Percentiles rank a stretch among this genome's conserved stretches.
phyloP scores from a whole-genome alignment of 2,797 vertebrate species.

The Xiphophorus birchmanni region DNA sequence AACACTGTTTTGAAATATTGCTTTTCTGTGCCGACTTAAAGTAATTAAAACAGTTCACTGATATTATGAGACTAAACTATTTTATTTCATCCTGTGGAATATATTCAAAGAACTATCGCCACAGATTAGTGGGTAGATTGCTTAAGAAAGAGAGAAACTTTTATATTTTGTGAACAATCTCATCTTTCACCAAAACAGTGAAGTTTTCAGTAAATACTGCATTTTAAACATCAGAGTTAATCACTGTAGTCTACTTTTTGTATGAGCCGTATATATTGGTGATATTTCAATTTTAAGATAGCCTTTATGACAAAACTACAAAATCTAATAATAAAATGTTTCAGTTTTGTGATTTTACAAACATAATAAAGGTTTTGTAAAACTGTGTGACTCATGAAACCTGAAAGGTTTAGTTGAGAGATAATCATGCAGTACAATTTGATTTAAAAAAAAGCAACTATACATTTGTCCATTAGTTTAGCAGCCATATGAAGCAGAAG shows the following conservation, averaged over 20 bases:
- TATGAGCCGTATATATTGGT: neutral
- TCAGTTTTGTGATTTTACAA: too few species aligned
- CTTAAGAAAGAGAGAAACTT: too few species aligned
- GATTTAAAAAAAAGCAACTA: neutral
- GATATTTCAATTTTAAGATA: neutral
- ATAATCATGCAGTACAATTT: neutral
- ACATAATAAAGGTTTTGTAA: too few species aligned
- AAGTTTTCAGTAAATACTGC: too few species aligned
- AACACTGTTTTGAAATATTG: neutral
- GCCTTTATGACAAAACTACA: neutral
- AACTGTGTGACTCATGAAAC: too few species aligned
- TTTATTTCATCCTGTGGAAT: too few species aligned
- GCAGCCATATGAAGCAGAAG: neutral
- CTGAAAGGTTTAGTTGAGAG: neutral
- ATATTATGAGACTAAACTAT: neutral
- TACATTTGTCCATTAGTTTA: neutral
- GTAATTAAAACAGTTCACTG: neutral
- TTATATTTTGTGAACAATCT: too few species aligned
- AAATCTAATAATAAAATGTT: neutral
- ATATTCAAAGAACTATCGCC: neutral
- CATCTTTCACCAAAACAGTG: too few species aligned
- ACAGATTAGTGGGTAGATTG: too few species aligned
- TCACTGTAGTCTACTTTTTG: neutral
- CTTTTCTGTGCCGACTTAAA: neutral
- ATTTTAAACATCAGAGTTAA: neutral